Evolutionary conservation across 2,113 vertebrate species (phyloP), one percentile per base, ranked within the genome.

Genomic region (Gallinago jamesoni): DNA sequence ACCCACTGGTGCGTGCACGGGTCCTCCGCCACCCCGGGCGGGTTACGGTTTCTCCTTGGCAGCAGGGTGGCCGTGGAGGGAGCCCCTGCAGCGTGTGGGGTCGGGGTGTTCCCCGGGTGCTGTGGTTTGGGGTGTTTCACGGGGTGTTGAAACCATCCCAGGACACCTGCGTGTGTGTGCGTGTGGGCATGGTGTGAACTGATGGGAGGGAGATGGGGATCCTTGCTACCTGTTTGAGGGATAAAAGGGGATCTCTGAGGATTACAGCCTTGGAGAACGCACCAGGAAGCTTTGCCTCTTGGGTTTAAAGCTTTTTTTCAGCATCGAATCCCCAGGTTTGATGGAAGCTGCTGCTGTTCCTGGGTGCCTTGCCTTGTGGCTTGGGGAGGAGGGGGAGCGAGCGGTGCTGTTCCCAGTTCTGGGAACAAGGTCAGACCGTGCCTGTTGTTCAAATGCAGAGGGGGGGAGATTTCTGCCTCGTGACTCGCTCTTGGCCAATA

Each of bases 351-450:
- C 88, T 64, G 95, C 77, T 0, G 13, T 35, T 72, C n/a, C 57
- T 74, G 94, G 91, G 93, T 63, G 89, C 77, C 84, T 77, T 4
- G 77, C 0, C 2, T 24, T 47, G 93, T 37, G 85, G 90, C 67
- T 24, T 28, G 57, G 77, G 60, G 88, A 81, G 68, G 85, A 75
- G 96, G 37, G 84, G 33, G 33, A 84, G 88, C 3, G 2, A 67
- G 76, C 0, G 2, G 20, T 6, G 86, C 70, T 48, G 69, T 66
- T 93, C 90, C 64, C 57, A 62, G 72, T 94, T 89, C 89, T 95
- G 95, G 94, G 95, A 96, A 95, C 85, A 89, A 93, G 96, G 92
- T 97, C 96, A 94, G 89, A 10, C 84, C 69, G 95, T 92, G 95
- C 94, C 86, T 94, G 89, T 84, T 96, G 96, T 91, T 89, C 28